Base-by-base conservation (phyloP, 2,888 invertebrate species). In the Acutogordius australiensis region DNA sequence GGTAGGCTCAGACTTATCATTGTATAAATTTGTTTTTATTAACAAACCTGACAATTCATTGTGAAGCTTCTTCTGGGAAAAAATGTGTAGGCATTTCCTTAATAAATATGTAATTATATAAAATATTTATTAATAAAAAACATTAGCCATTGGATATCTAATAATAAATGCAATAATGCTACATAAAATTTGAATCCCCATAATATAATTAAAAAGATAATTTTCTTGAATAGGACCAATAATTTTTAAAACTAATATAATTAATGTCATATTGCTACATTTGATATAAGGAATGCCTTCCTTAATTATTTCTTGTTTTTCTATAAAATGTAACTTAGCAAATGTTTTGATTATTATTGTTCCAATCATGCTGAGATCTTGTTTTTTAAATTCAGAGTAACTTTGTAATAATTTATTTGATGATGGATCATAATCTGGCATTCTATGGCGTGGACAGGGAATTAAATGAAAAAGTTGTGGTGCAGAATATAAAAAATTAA, bases 401-500 rank as follows among this genome's bases (percentile, higher is more conserved):
- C 90, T 90, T 65, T 82, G 79, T 66, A 81, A 79, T 62, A 90
- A 73, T 68, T 79, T 76, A 67, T 86, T 80, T 21, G 78, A 79
- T 66, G 80, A 21, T 57, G 13, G 21, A 28, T 61, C 62, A 65
- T 65, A 80, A 78, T 81, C 84, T 18, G 97, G 97, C 66, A 99
- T 74, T 62, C 97, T 78, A 73, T 99, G 97, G 63, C 97, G 76
- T 1, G 97, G 97, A 70, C 97, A 99, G 1, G 91, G 90, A 57
- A 99, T 79, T 62, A 94, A 76, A 67, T 81, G 84, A 71, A 99
- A 94, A 30, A 99, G 74, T 72, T 99, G 97, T 13, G 97, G 97
- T 59, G 82, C 75, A 26, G 94, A 94, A 71, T 90, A 94, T 13
- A 97, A 65, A 70, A 99, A 99, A 66, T 75, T 75, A 64, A 74